Base-by-base conservation (phyloP, 30 jellyfish, hydroid and myxozoan genomes). In the Mastigias papua region DNA sequence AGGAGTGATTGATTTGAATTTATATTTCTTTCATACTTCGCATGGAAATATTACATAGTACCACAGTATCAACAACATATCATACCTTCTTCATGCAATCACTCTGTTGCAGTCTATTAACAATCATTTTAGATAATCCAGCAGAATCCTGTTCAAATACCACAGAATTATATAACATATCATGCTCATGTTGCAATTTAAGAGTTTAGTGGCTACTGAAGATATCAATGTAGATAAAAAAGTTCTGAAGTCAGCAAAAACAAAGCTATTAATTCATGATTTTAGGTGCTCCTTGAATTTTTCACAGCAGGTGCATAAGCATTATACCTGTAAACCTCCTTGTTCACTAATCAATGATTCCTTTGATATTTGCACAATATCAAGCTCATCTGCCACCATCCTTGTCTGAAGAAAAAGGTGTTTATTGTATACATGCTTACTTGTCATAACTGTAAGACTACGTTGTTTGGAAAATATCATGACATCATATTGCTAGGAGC, bases 81-180 rank as follows among this genome's bases (percentile, higher is more conserved):
- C 54, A 37, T 75, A 90, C 97, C 97, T 78, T 83, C 37, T 70
- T 87, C 42, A 78, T 5, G 76, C 95, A 84, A 22, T 91, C 95
- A 17, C 54, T 63, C 34, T 69, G 73, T 66, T 64, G 49, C 28
- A 91, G 84, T 67, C 74, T 91, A 29, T 75, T 49, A 7, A 57
- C 49, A 28, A 91, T 48, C 48, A 78, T 69, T 21, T 77, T 78
- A 2, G 91, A 78, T 2, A 68, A 46, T 7, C 26, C 63, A 6
- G 51, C 76, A 30, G 23, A 1, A 1, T 76, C 63, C 87, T 76
- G 29, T n/a, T n/a, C 62, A 37, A 20, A 27, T 32, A 28, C 6
- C 26, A 72, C 0, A 19, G 1, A 72, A n/a, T 7, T 33, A 19
- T 35, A 74, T 4, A 66, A 28, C n/a, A n/a, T n/a, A n/a, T n/a